Base-by-base conservation (phyloP, 2,797 vertebrate species). In the Distichodus sexfasciatus region DNA sequence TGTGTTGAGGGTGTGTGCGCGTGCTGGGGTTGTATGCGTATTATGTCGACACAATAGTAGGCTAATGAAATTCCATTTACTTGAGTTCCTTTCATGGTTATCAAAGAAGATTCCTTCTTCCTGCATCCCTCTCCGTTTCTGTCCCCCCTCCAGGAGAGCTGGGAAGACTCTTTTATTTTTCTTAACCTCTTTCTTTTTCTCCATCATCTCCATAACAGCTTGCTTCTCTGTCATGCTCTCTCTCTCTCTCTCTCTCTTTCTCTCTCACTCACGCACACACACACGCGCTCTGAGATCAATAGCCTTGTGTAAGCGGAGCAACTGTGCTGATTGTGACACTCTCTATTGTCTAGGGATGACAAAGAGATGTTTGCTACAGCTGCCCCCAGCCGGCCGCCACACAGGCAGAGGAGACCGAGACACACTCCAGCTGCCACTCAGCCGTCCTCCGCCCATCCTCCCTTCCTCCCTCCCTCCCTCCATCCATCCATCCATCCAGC, bases 291-390 rank as follows among this genome's bases (percentile, higher is more conserved):
- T 55, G 19, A 9, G 7, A 1, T 23, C 31, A 2, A n/a, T 36
- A 7, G 31, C 48, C 5, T 21, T 57, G 55, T 17, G 31, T 47
- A 44, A 24, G 55, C 29, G 81, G 80, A 81, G 66, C 21, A 53
- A 44, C 77, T 75, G 61, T 63, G 55, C 61, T 59, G 50, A 65
- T 61, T 46, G 70, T 53, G 43, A 14, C 43, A 10, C 31, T 64
- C 65, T 64, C 69, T 70, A 75, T 79, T 82, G 77, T 87, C 68
- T 75, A 76, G 73, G 72, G 72, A 78, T 83, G 75, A 87, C 85
- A 87, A 82, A 85, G 77, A 77, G 71, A 53, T 59, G 65, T 75
- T 76, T 72, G 54, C 72, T 79, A 78, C 74, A 47, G 75, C 77
- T 76, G 76, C 75, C 75, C 78, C 75, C 79, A 78, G 82, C 81